phyloP scores from a whole-genome alignment of 2,797 vertebrate genomes.

The Arremon brunneinucha region DNA sequence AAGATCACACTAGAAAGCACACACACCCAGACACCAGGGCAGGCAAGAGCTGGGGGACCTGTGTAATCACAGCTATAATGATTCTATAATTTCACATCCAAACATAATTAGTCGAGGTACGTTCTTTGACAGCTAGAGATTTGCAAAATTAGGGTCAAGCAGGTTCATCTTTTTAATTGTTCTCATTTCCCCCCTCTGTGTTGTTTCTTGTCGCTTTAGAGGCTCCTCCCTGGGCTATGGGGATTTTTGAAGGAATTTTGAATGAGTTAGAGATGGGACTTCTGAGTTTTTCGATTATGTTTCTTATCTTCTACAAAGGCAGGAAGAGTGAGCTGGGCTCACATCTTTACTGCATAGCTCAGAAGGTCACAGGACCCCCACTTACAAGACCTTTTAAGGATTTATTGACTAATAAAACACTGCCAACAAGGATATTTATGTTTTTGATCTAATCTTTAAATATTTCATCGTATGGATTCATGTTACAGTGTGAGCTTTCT shows the following conservation, averaged over 20 bases:
- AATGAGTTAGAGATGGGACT: not conserved
- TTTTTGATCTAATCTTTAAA: not conserved
- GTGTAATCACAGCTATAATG: constrained; percentile 58
- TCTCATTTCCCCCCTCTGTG: constrained; percentile 55
- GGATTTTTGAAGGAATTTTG: not conserved
- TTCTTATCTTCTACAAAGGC: not conserved
- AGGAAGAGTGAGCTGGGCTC: not conserved
- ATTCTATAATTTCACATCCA: constrained; percentile 49
- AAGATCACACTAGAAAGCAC: constrained; percentile 15
- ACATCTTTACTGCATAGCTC: not conserved
- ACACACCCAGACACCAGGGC: constrained; percentile 10
- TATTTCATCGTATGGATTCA: not conserved
- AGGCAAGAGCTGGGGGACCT: constrained; percentile 59
- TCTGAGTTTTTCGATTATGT: not conserved
- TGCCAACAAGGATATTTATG: not conserved
- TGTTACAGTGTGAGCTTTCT: not conserved
- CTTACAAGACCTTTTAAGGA: not conserved
- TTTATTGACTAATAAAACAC: not conserved
- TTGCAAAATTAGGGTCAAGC: constrained; percentile 59
- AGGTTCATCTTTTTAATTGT: constrained; percentile 66
- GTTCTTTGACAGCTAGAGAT: constrained; percentile 46
- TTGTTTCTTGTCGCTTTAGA: constrained; percentile 15
- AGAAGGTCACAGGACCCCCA: not conserved
- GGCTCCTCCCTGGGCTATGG: not conserved
- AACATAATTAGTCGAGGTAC: constrained; percentile 52